Evolutionary conservation across 2,888 invertebrate species (phyloP), one percentile per base, ranked within the genome.

Genomic region (Pammene aurita): DNA sequence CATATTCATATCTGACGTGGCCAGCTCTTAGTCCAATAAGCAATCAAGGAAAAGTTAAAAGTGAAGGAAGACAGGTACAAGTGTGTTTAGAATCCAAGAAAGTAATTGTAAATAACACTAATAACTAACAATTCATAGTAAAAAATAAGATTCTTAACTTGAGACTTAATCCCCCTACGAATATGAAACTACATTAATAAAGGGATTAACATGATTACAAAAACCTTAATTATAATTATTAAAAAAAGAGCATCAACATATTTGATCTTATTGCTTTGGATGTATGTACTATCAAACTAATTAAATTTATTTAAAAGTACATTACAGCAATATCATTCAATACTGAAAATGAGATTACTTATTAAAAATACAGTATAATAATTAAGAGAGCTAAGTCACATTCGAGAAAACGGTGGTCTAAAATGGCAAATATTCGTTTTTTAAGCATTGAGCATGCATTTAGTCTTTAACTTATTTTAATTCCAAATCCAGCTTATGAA

Each of bases 331-430:
- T 61, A 48, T 26, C 42, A 42, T 46, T 42, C 34, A 68, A 68
- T 63, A 68, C 57, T 63, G 56, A 44, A 50, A 63, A 63, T 52
- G 57, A 67, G 62, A 62, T 62, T 38, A n/a, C 16, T 48, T 13
- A 62, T 41, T 63, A n/a, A 57, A 44, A 68, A 58, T 46, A 60
- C 7, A 63, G 38, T 68, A 52, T 16, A 58, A 52, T 13, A 61
- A 16, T 41, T 66, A 52, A 77, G 78, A 81, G 78, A 82, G 79
- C 79, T 73, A 77, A 74, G 72, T 75, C 76, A 73, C 75, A 76
- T 78, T 66, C 54, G 76, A 73, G 75, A 76, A 76, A 76, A 75
- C 79, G 84, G 84, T 84, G 84, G 83, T 84, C 71, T 76, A 55
- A 71, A 75, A 80, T 77, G 78, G 76, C 75, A 75, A 62, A 75